Base-by-base conservation (phyloP, 2,888 invertebrate genomes). In the Caenorhabditis auriculariae region DNA sequence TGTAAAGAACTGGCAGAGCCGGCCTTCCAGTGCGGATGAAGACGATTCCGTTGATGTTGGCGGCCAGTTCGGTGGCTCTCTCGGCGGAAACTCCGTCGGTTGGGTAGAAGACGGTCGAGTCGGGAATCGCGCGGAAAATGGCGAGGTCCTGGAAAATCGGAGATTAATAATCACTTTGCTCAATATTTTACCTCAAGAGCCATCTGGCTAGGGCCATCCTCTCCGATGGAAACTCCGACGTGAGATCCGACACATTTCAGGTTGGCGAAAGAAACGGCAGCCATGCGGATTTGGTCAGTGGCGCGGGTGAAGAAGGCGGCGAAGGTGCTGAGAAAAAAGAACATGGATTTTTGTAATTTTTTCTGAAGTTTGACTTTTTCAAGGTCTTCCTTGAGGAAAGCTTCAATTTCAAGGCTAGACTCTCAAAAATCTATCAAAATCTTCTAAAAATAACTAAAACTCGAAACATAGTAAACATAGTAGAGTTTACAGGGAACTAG, bases 201-300 rank as follows among this genome's bases (percentile, higher is more conserved):
- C 98, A 99, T 98, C 86, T 99, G 98, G 54, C 92, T 92, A 19
- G 98, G 96, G 44, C 78, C 82, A 68, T 80, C 80, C 43, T 80
- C 78, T 46, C 80, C 98, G 84, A 98, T 99, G 80, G 93, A 93
- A 23, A 95, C 90, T 41, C 98, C 98, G 83, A 92, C 93, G 85
- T 98, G 98, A 0, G 96, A 96, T 21, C 80, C 80, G 60, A 87
- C 91, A 83, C 94, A 91, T 85, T 96, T 98, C 21, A 92, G 90
- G 84, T 98, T 95, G 24, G 92, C 90, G 86, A 94, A 94, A 35
- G 95, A 95, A 82, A 99, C 94, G 47, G 96, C 98, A 21, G 93
- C 98, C 96, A 99, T 98, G 66, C 98, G 90, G 82, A 98, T 91
- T 87, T 98, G 96, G 48, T 98, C 96, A 83, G 90, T 94, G 46